Percentiles rank a stretch among this genome's conserved stretches.
Evolutionary conservation across 2,888 invertebrate species (phyloP).

Genomic region (Nyleta sp.): DNA sequence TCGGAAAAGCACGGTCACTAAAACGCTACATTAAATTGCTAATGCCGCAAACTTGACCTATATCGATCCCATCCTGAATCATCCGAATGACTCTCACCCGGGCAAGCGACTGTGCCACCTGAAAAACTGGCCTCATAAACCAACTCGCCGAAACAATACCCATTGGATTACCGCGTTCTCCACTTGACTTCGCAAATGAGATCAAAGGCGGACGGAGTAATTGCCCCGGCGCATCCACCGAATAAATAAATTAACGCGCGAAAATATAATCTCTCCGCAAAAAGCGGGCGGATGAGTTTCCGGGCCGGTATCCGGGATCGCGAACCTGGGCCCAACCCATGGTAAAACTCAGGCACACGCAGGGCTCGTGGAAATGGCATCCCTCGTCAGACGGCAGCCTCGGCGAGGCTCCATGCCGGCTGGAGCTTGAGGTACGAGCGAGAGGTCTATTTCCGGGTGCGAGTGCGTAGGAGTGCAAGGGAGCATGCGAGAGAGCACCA

Average conservation of each 20-base stretch:
- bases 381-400: slow-evolving; percentile 65
- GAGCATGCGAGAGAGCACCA: slow-evolving; percentile 46
- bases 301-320: no score
- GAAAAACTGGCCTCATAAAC: slow-evolving; percentile 25
- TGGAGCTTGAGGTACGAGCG: slow-evolving; percentile 55
- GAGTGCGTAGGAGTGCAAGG: slow-evolving; percentile 56
- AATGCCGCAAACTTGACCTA: slow-evolving; percentile 38
- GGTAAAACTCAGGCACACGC: no score
- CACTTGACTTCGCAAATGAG: slow-evolving; percentile 21
- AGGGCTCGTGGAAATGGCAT: slow-evolving; percentile 61
- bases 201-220: slow-evolving; percentile 19
- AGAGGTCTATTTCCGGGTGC: slow-evolving; percentile 67
- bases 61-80: slow-evolving; percentile 17
- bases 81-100: slow-evolving; percentile 18
- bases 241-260: slow-evolving; percentile 15
- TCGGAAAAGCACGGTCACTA: neutral
- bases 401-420: slow-evolving; percentile 59
- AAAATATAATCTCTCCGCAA: neutral
- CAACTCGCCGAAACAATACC: slow-evolving; percentile 6
- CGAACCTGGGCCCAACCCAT: no score
- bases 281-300: no score
- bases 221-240: slow-evolving; percentile 3
- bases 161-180: slow-evolving; percentile 15
- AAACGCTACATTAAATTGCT: slow-evolving; percentile 24
- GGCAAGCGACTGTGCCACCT: neutral